Base-by-base conservation (phyloP, 2,113 vertebrate species). In the Excalfactoria chinensis region DNA sequence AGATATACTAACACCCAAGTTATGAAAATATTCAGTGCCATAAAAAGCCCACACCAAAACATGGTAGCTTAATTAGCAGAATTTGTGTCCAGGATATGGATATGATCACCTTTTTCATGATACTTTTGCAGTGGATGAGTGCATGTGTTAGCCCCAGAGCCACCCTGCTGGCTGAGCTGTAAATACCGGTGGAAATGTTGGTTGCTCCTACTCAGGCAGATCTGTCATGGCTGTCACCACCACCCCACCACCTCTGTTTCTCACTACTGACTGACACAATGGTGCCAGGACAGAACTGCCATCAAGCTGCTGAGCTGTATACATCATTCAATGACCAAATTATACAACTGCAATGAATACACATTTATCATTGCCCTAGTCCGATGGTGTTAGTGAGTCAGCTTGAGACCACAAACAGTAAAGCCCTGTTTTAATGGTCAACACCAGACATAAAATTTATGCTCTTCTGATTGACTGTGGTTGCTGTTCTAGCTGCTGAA, bases 391-490 rank as follows among this genome's bases (percentile, higher is more conserved):
- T 92, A 82, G 87, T 91, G 86, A 93, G 41, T 95, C 84, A 93
- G 69, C 89, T 76, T 1, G 22, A 94, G 84, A 95, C 34, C 80
- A 85, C 85, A 92, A 88, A 96, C 58, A 88, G 76, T 87, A 96
- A 90, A 91, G 49, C 71, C 55, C 55, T 80, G 55, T 92, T 95
- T 96, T 94, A 95, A 95, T 93, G 93, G 88, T 62, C 70, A 93
- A 51, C 56, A 67, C 48, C 78, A 89, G 89, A 91, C 63, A 78
- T 86, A 75, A 95, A 88, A 96, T 94, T 91, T 95, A 93, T 85
- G 73, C 62, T 95, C 13, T 48, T 80, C 81, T 93, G 44, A 51
- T 89, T 97, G 83, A 40, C 79, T 95, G 86, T 80, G 84, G 93
- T 90, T 95, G 75, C 73, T 64, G 14, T 88, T 96, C 76, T 88